These are phyloP conservation scores for Parapsyche elsis DNA, from an alignment of 1,140 invertebrate species.

Conservation along the genomic window DNA sequence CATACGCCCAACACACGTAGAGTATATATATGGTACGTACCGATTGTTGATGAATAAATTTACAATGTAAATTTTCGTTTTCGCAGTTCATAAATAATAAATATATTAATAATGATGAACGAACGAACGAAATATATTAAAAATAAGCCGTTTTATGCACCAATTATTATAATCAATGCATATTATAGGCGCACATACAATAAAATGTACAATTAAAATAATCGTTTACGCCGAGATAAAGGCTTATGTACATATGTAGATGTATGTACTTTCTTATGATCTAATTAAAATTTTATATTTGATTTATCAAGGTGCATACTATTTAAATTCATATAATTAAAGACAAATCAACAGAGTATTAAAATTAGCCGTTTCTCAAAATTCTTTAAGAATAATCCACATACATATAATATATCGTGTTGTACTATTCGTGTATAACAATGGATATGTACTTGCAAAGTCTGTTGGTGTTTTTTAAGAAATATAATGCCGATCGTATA, in stretches of 20 bases:
- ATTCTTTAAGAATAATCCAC: no score
- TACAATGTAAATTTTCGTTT: slow-evolving; percentile 20
- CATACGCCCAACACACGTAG: no score
- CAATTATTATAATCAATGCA: slow-evolving; percentile 5
- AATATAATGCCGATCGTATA: not conserved
- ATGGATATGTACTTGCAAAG: not conserved
- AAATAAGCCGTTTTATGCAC: not conserved
- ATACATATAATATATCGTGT: no score
- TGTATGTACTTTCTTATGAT: no score
- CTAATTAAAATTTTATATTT: no score
- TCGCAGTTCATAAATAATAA: slow-evolving; percentile 10
- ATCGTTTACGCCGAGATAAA: no score
- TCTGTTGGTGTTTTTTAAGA: not conserved
- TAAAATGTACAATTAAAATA: no score
- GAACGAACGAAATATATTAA: not conserved
- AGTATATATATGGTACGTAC: not conserved
- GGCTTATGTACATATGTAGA: no score
- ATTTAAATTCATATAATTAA: no score
- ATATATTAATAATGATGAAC: not conserved
- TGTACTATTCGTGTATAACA: not conserved
- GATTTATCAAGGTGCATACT: no score
- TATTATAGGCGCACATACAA: not conserved
- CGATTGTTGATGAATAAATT: slow-evolving; percentile 7
- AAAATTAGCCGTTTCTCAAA: no score
- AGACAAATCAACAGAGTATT: no score